Base-by-base conservation (phyloP, 2,888 invertebrate species). In the Scaeva pyrastri region DNA sequence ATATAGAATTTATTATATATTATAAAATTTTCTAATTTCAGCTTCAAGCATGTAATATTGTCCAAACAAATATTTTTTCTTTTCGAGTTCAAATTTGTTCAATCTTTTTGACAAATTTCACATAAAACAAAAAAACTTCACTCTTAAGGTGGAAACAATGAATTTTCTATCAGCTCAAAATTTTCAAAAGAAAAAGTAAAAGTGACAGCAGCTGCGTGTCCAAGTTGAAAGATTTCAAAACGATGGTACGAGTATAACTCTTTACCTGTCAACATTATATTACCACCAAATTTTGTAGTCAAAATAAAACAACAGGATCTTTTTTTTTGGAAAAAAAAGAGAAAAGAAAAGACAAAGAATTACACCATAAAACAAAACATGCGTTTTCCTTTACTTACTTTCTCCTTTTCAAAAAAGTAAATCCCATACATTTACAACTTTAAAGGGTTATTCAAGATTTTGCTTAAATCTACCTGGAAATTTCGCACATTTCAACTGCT, bases 121-220 rank as follows among this genome's bases (percentile, higher is more conserved):
- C 5, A 4, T 8, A 5, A 31, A 31, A 31, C 3, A 5, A 31
- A 0, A 31, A 31, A 31, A 31, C n/a, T n/a, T 31, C 31, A 7
- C 31, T 31, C 6, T 31, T 4, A 31, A 5, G 31, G 31, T 31
- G 8, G 31, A 7, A 8, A 31, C 31, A 31, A 31, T 4, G 31
- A 4, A 12, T 39, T 39, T 45, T 10, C 48, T 10, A 7, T 0
- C 1, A 45, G 16, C 45, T 8, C 2, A 45, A 45, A 7, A 12
- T 45, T 43, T 14, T 31, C 41, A 62, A 62, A 62, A 43, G 60
- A n/a, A 62, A 62, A 62, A 43, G 60, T 62, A 41, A 62, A 62
- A 62, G 60, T 62, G 1, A 62, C 12, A 31, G 41, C 60, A 62
- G 60, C 60, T 62, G 60, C 60, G 8, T 39, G 14, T 58, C 7